These are phyloP conservation scores for Conger conger DNA, from an alignment of 2,113 vertebrate genomes.

Conservation along the genomic window DNA sequence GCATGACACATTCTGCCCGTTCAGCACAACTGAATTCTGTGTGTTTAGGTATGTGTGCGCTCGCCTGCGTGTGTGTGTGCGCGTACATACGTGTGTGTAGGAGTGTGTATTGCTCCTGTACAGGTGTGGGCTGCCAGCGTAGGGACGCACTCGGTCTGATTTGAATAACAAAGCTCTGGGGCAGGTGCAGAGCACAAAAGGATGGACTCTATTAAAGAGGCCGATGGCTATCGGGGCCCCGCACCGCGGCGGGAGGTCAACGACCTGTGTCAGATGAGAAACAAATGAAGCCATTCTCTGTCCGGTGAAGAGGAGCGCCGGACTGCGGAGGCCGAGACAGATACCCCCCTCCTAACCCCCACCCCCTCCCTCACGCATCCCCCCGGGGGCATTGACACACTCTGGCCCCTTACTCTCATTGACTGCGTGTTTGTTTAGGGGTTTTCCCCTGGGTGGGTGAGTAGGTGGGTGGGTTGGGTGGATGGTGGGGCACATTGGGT, in stretches of 20 bases:
- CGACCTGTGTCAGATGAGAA: neutral
- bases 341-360: neutral
- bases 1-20: too few species aligned
- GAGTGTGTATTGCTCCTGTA: neutral
- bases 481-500: too few species aligned
- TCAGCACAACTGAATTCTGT: too few species aligned
- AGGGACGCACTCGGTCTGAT: neutral
- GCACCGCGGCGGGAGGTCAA: neutral
- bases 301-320: neutral
- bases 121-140: neutral
- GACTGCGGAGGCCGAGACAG: neutral
- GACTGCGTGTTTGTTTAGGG: neutral
- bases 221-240: neutral
- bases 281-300: neutral
- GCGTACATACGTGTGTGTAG: neutral
- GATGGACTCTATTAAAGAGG: neutral
- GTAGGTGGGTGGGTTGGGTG: neutral
- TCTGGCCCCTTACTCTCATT: neutral
- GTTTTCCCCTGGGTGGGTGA: neutral
- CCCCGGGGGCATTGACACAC: neutral
- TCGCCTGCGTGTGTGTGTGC: neutral
- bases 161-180: neutral
- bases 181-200: neutral
- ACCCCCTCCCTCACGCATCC: neutral
- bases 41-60: too few species aligned